A percentile compares a stretch with the other conserved stretches of the same genome.
Conservation (phyloP, 2,797 vertebrate genomes). For the Perodicticus potto region DNA sequence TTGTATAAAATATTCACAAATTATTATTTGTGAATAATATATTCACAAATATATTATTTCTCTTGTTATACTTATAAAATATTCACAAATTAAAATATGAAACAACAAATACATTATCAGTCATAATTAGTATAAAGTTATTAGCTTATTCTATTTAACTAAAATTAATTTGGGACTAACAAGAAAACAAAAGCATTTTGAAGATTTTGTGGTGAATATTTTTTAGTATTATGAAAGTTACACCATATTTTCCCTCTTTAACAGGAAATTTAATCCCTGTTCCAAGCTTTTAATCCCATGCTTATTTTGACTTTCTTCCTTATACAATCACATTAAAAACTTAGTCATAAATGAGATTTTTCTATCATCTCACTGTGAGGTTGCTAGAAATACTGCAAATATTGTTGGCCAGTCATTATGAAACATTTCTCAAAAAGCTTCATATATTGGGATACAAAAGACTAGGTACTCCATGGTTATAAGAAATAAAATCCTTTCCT, state of each 20-base stretch:
- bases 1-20: conserved; percentile 40
- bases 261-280: conserved; percentile 24
- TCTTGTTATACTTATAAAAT: conserved; percentile 7
- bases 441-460: neutral
- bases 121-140: neutral
- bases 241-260: neutral
- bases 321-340: neutral
- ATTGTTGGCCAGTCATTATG: neutral
- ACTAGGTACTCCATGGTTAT: neutral
- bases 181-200: neutral
- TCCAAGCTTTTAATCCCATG: neutral
- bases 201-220: neutral
- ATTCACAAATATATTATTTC: neutral
- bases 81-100: conserved; percentile 33
- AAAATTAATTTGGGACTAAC: conserved; percentile 49
- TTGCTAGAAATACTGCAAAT: neutral
- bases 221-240: neutral
- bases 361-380: neutral
- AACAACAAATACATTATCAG: neutral
- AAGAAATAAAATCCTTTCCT: neutral
- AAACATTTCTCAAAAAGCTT: neutral
- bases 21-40: neutral
- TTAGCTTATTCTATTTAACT: neutral
- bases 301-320: neutral
- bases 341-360: neutral